A percentile compares a stretch with the other conserved stretches of the same genome.
phyloP scores from a whole-genome alignment of 2,113 vertebrate species.

The Caracal caracal region DNA sequence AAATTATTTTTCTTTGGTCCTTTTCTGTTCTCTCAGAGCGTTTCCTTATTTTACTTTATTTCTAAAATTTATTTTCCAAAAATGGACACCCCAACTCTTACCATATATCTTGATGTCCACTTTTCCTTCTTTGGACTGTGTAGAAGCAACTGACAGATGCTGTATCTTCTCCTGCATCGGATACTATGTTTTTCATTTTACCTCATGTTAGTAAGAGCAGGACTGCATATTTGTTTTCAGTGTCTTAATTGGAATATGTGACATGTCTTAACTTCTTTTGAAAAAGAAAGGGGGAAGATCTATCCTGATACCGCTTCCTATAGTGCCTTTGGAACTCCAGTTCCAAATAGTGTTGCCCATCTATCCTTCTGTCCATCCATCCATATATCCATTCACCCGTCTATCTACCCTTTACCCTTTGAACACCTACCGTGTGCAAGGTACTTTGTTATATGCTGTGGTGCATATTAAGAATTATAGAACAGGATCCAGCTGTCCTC shows the following conservation, averaged over 20 bases:
- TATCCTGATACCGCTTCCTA: background rate
- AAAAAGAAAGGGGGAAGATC: background rate
- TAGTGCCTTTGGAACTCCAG: background rate
- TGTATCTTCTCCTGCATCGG: background rate
- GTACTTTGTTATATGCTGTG: background rate
- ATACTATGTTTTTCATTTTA: slow-evolving; percentile 16
- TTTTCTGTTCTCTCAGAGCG: slow-evolving; percentile 21
- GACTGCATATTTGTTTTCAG: background rate
- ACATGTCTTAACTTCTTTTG: background rate
- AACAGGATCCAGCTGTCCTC: background rate
- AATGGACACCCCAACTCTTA: background rate
- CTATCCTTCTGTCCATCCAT: background rate
- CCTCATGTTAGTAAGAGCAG: background rate
- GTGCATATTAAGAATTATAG: background rate
- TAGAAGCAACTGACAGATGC: background rate
- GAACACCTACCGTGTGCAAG: background rate
- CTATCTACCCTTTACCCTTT: background rate
- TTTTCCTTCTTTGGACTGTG: background rate
- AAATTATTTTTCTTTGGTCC: slow-evolving; percentile 26
- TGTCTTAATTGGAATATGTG: background rate
- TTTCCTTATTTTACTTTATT: slow-evolving; percentile 13
- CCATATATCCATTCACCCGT: background rate
- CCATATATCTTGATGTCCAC: background rate
- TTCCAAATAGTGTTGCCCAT: background rate
- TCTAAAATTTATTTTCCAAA: background rate